Evolutionary conservation across 2,797 vertebrate genomes (phyloP), one percentile per base, ranked within the genome.

Genomic region (Sebastes diploproa): DNA sequence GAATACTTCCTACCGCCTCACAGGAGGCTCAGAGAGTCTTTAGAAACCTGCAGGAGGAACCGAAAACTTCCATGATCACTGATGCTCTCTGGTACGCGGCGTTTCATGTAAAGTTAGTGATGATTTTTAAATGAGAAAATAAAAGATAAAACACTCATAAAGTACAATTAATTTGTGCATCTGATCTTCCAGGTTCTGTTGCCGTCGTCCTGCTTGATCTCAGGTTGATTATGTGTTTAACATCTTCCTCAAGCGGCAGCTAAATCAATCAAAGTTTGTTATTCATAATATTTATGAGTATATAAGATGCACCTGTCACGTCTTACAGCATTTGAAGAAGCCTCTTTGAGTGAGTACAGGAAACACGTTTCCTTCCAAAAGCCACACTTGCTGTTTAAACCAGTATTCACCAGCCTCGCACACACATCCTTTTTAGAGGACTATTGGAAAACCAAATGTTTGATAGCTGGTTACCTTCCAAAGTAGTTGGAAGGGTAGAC

Each of bases 371-470:
- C 16, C 46, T 27, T 80, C 50, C 56, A 60, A 11, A 60, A 22
- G 59, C 62, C 2, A 10, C n/a, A 14, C 20, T 60, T 54, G 20
- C 63, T 52, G 27, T 66, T 84, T 22, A 58, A 78, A 46, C 13
- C 42, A 58, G 50, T 34, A 13, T 55, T 55, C 60, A 61, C 50
- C 36, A 74, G 59, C 73, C 29, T n/a, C 32, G 7, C 54, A 61
- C 25, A 29, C 60, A 50, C 12, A 58, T 61, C 67, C 55, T 76
- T 66, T 58, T 66, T 58, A 54, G 71, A 71, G 59, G 75, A 61
- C 46, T 60, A 12, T 52, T 81, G 42, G 76, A 83, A 90, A 88
- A 77, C 75, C 81, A 84, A 89, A 88, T 84, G 86, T 92, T 83
- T 88, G 81, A 74, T 60, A 30, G 30, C 77, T 85, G 84, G 80